A percentile compares a stretch with the other conserved stretches of the same genome.
Conservation (phyloP, 2,888 invertebrate species). For the Parasteatoda lunata region DNA sequence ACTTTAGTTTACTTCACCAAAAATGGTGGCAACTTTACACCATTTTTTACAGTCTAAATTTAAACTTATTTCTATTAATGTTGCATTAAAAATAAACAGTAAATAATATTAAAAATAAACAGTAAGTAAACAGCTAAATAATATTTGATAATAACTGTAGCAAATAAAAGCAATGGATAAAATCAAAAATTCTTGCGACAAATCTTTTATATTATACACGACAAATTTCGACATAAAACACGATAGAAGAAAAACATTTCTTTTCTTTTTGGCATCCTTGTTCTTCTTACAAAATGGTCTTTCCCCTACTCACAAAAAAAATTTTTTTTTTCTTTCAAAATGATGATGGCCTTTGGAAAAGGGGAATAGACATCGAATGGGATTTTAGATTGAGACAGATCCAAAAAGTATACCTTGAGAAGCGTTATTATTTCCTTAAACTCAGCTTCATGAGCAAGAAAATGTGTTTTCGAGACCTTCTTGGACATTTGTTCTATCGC, state of each 20-base stretch:
- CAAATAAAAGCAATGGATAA: too few relatives aligned
- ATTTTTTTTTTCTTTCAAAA: conserved; percentile 15
- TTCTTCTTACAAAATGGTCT: conserved; percentile 11
- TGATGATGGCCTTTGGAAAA: conserved; percentile 36
- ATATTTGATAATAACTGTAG: too few relatives aligned
- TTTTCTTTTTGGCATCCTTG: conserved; percentile 4
- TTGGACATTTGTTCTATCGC: conserved; percentile 32
- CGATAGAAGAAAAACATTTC: conserved; percentile 8
- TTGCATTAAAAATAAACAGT: too few relatives aligned
- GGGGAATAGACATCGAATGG: conserved; percentile 39
- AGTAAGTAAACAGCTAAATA: too few relatives aligned
- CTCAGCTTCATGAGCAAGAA: conserved; percentile 23
- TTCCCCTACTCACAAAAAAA: background rate
- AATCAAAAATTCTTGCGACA: conserved; percentile 4
- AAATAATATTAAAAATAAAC: too few relatives aligned
- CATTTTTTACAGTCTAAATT: too few relatives aligned
- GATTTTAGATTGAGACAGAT: conserved; percentile 39
- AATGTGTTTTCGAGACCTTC: conserved; percentile 24
- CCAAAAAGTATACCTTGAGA: conserved; percentile 48
- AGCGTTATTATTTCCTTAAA: conserved; percentile 48
- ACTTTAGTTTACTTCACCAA: too few relatives aligned
- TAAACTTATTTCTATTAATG: too few relatives aligned
- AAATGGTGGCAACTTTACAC: too few relatives aligned
- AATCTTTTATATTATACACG: conserved; percentile 49
- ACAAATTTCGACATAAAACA: conserved; percentile 19